Evolutionary conservation across 2,113 vertebrate genomes (phyloP), one percentile per base, ranked within the genome.

Genomic region (Marmota monax): DNA sequence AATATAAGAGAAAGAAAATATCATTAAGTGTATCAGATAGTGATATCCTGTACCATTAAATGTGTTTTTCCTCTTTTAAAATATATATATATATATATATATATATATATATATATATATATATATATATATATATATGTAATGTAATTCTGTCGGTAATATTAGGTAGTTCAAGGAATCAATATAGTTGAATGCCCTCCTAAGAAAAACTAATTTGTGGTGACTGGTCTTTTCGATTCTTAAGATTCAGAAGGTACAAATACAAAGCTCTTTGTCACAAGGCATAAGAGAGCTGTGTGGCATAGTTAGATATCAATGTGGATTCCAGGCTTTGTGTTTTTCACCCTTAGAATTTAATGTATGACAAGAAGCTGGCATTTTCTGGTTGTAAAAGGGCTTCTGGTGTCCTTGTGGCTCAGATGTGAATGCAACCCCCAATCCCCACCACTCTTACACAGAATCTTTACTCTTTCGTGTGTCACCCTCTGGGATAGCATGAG

Each of bases 341-440:
- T 84, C 27, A n/a, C 29, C 42, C 34, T 74, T 95, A 25, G 7
- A 93, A 65, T 42, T 77, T 89, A 92, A 61, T 51, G 32, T 25
- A 22, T 89, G 65, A 7, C 22, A 67, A 78, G 51, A 95, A 80
- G 4, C 48, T 80, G 53, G 14, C 74, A 56, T 89, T 77, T 84
- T 92, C 39, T 53, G 45, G 3, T 67, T 86, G 25, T 16, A 56
- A 83, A 92, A 80, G 88, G 48, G 11, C 42, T 53, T 29, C 53
- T 72, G 53, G 39, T 88, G 20, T 79, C 78, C 51, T 87, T 91
- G 51, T 70, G 34, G 48, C 74, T 88, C 58, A 70, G 42, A n/a
- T 42, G 34, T 86, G 65, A 90, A 45, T 39, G 53, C 1, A 42
- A 83, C 73, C 20, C 65, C 53, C 20, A 0, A 7, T 48, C 22